These are phyloP conservation scores for Rousettus madagascariensis DNA, from an alignment of 2,797 vertebrate genomes.

Conservation along the genomic window DNA sequence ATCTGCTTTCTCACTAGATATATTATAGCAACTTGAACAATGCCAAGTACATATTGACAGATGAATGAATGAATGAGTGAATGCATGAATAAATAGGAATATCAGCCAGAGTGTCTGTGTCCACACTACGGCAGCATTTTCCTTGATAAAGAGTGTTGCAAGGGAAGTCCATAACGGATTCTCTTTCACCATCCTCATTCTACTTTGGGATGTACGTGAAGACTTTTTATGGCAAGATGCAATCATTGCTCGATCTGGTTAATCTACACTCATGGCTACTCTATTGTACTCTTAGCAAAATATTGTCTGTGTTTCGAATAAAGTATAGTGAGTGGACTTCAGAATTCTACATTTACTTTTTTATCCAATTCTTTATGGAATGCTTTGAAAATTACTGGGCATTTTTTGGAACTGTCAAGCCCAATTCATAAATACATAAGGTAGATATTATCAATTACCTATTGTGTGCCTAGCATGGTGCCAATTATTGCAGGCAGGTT, in stretches of 20 bases:
- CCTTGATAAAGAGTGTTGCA: neutral
- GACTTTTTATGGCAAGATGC: neutral
- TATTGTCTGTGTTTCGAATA: neutral
- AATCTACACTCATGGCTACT: neutral
- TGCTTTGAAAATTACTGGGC: neutral
- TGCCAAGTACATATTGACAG: neutral
- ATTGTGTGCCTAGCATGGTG: neutral
- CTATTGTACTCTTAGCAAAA: neutral
- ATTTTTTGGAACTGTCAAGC: neutral
- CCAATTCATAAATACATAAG: neutral
- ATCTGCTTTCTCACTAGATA: neutral
- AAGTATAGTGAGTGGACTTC: neutral
- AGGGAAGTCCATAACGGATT: neutral
- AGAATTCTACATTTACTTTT: neutral
- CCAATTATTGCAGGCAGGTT: neutral
- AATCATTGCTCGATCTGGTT: neutral
- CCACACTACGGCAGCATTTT: neutral
- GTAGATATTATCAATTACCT: neutral
- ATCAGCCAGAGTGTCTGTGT: neutral
- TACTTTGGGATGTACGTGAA: neutral
- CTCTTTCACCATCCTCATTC: neutral
- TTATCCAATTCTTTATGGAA: neutral
- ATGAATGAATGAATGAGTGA: neutral
- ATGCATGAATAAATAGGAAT: neutral
- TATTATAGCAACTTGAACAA: neutral